Base-by-base conservation (phyloP, 2,797 vertebrate species). In the Galago senegalensis region DNA sequence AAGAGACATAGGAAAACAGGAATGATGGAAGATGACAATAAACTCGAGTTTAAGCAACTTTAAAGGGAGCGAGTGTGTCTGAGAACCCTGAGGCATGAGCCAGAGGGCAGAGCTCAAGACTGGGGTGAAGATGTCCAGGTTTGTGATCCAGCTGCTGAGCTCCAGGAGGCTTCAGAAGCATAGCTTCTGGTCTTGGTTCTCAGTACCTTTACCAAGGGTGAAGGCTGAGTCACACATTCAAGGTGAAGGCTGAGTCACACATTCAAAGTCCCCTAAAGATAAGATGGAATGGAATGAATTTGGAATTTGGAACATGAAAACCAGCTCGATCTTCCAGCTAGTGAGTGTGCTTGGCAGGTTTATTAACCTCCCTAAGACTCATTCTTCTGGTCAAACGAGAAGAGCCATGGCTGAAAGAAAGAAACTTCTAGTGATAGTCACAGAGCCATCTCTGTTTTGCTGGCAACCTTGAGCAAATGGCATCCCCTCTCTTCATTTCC, bases 121-220 rank as follows among this genome's bases (percentile, higher is more conserved):
- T 25, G 23, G 10, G 27, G 49, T 16, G 37, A 79, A 65, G 79
- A 10, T 25, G 16, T 60, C 4, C 0, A 21, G 16, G 11, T 7
- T 1, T 9, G 8, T 13, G 0, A 31, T 31, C 79, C 13, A 20
- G 67, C 69, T 4, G 3, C 43, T 43, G 61, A 56, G 76, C 53
- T 70, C 31, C 16, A 4, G n/a, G 61, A 65, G n/a, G 76, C 60
- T 84, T 40, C 58, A 0, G 34, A 69, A 72, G 61, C 27, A 69
- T 0, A 0, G 16, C 83, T 61, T 2, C 2, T 8, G 2, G 29
- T 29, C 25, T 6, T 13, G 20, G 46, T 60, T 34, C 85, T 58
- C 34, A 53, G 85, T 29, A 40, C 56, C 37, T 70, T 82, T 34
- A 27, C 27, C 17, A 23, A 31, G 37, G 21, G 13, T 53, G 40